Evolutionary conservation across 2,113 vertebrate genomes (phyloP), one percentile per base, ranked within the genome.

Genomic region (Brachyhypopomus gauderio): DNA sequence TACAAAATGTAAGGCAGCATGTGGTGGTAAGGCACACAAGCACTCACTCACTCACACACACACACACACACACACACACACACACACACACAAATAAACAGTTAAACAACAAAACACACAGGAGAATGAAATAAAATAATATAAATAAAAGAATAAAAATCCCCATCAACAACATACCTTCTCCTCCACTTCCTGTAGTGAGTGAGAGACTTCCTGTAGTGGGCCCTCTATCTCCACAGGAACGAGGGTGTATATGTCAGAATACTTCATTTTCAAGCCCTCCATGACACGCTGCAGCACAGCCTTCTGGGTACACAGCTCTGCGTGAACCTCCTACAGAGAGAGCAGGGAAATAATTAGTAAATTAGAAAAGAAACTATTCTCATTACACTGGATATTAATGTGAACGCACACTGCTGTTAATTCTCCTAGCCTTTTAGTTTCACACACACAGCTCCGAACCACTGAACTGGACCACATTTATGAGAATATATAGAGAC

Each of bases 261-360:
- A 92, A 87, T 97, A 96, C 83, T 94, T 96, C 86, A 92, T 93
- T 62, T 82, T 92, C 66, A 98, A 88, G 30, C 90, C 89, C 80
- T 97, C 94, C 92, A 93, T 94, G 79, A 95, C 89, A 78, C 87
- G 83, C 78, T 94, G 91, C 62, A 96, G 88, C 83, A 91, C 85
- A 63, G 94, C 90, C 80, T 94, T 96, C 86, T 95, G 95, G 88
- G 88, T 91, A 64, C 77, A 86, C 86, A 96, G 88, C 84, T 92
- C 85, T 14, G 38, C 88, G 78, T 93, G 94, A 72, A 97, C 78
- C 56, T 94, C 95, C 97, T 99, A 75, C 25, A 66, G 48, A 62
- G n/a, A 83, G 66, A 52, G 12, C 9, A 52, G 12, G 12, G 12
- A 14, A 52, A 52, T 14, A 52, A 52, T 12, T 12, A 52, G 9